These are phyloP conservation scores for Listrodromus nycthemerus DNA, from an alignment of 2,888 invertebrate genomes.

Conservation along the genomic window DNA sequence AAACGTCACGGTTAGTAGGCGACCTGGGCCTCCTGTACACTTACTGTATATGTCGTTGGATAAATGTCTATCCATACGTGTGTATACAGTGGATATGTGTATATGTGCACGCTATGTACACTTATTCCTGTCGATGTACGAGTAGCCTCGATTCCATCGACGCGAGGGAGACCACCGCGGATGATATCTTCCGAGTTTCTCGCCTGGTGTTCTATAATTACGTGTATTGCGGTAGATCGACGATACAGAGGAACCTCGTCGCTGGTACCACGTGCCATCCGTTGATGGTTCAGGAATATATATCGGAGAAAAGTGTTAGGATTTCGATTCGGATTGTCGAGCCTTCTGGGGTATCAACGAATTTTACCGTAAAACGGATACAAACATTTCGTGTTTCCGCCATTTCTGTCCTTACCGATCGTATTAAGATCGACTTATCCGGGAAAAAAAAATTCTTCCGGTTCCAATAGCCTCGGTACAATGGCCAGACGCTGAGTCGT, in stretches of 20 bases:
- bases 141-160: slow-evolving; percentile 63
- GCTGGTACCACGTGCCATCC: slow-evolving; percentile 3
- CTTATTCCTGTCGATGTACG: slow-evolving; percentile 40
- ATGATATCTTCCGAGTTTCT: slow-evolving; percentile 51
- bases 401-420: too few species aligned
- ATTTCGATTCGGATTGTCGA: too few species aligned
- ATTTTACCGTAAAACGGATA: too few species aligned
- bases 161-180: slow-evolving; percentile 58
- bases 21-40: slow-evolving; percentile 61
- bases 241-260: slow-evolving; percentile 52
- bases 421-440: too few species aligned
- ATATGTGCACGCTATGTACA: not conserved
- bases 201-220: slow-evolving; percentile 61
- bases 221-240: slow-evolving; percentile 61
- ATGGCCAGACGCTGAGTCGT: not conserved
- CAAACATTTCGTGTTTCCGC: too few species aligned
- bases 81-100: slow-evolving; percentile 3
- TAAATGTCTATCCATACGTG: not conserved
- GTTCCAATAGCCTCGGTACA: not conserved
- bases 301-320: not conserved
- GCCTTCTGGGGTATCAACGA: too few species aligned
- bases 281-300: not conserved
- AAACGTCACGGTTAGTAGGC: slow-evolving; percentile 71
- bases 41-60: slow-evolving; percentile 3
- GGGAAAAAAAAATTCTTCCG: not conserved